Evolutionary conservation across 2,113 vertebrate species (phyloP).

Genomic region (Takifugu flavidus): DNA sequence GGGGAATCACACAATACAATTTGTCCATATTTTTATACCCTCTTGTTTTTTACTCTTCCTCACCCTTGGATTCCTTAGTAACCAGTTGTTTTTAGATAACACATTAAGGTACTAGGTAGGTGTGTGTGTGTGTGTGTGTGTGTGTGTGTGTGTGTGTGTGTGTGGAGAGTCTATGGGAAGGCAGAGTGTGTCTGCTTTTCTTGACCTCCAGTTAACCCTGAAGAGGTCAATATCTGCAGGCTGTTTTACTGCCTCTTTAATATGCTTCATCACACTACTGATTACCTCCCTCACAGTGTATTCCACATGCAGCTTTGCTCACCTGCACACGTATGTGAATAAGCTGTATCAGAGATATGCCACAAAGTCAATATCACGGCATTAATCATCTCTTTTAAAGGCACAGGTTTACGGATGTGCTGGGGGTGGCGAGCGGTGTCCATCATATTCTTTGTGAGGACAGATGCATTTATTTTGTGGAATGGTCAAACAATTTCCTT

Average conservation of each 20-base stretch:
- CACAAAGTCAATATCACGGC: not conserved
- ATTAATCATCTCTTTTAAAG: not conserved
- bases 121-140: too few species aligned
- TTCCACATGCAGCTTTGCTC: slow-evolving; percentile 19
- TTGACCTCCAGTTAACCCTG: slow-evolving; percentile 37
- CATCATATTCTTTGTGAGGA: too few species aligned
- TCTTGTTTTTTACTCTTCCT: too few species aligned
- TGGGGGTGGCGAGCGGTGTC: too few species aligned
- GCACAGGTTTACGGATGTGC: not conserved
- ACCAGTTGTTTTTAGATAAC: too few species aligned
- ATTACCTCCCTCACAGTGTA: slow-evolving; percentile 13
- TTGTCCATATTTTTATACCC: too few species aligned
- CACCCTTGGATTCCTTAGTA: too few species aligned
- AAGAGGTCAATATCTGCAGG: slow-evolving; percentile 39
- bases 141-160: not conserved
- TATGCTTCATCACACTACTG: slow-evolving; percentile 7
- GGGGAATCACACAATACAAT: too few species aligned
- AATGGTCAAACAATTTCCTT: too few species aligned
- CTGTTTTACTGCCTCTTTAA: slow-evolving; percentile 16
- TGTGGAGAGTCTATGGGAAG: not conserved
- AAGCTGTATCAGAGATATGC: not conserved
- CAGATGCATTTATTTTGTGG: too few species aligned
- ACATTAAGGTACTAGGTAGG: too few species aligned
- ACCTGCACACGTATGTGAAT: slow-evolving; percentile 10
- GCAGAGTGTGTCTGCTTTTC: slow-evolving; percentile 9